These are phyloP conservation scores for Metacarcinus magister DNA, from an alignment of 2,888 invertebrate genomes.

Conservation along the genomic window DNA sequence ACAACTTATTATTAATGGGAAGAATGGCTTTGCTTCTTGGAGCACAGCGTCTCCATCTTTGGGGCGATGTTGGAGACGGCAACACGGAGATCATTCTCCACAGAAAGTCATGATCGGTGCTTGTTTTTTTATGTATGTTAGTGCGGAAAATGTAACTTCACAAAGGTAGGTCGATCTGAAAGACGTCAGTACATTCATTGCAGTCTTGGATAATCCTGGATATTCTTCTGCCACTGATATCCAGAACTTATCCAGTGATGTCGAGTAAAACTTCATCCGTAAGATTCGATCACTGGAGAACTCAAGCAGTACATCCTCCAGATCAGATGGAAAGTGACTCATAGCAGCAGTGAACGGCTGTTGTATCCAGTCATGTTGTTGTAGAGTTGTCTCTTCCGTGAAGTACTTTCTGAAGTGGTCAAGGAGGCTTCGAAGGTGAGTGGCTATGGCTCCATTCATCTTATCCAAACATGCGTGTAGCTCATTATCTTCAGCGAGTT, in stretches of 20 bases:
- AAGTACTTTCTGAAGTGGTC: constrained; percentile 51
- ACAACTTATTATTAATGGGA: background rate
- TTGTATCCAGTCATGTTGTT: background rate
- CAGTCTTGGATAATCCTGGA: background rate
- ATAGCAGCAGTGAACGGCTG: constrained; percentile 26
- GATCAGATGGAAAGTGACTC: constrained; percentile 35
- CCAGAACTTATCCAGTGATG: constrained; percentile 55
- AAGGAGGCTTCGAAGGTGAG: constrained; percentile 2
- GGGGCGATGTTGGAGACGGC: constrained; percentile 18
- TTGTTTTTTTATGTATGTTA: constrained; percentile 50
- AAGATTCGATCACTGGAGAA: constrained; percentile 32
- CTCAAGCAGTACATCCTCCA: constrained; percentile 58
- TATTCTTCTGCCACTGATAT: constrained; percentile 61
- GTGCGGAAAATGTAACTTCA: constrained; percentile 33
- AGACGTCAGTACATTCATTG: background rate
- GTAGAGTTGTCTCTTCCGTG: background rate
- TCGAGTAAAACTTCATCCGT: constrained; percentile 44
- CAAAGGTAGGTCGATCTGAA: constrained; percentile 59
- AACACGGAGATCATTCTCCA: constrained; percentile 53
- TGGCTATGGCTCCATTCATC: constrained; percentile 23
- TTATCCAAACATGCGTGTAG: constrained; percentile 31
- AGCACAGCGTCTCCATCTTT: constrained; percentile 51
- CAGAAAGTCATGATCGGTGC: constrained; percentile 38
- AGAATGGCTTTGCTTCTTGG: constrained; percentile 4
- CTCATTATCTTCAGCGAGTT: background rate